Conservation (phyloP, 2,113 vertebrate species). For the Cisticola juncidis region DNA sequence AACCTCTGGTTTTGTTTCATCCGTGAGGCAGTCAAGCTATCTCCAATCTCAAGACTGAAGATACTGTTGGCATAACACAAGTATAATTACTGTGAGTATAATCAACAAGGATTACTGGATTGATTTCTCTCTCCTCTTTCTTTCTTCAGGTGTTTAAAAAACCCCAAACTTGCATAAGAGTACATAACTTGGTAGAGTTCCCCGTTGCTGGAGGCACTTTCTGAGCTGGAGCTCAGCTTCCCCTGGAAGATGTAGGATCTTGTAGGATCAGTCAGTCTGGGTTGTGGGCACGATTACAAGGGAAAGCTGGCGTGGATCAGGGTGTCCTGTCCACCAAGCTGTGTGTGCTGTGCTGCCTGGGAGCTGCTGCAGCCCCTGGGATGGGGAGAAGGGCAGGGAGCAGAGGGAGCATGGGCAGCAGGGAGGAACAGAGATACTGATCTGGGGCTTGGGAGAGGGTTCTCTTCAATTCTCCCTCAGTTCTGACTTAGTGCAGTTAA, state of each 20-base stretch:
- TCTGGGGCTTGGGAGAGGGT: not conserved
- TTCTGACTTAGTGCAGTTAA: not conserved
- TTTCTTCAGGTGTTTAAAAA: slow-evolving; percentile 33
- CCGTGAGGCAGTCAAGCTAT: not conserved
- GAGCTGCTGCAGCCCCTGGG: not conserved
- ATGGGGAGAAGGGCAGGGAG: not conserved
- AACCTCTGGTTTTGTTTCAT: not conserved
- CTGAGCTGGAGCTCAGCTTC: not conserved
- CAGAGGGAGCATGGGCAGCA: not conserved
- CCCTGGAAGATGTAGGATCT: not conserved
- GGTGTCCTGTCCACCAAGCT: not conserved
- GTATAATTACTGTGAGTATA: slow-evolving; percentile 22
- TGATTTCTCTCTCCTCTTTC: not conserved
- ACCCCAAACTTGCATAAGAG: slow-evolving; percentile 45
- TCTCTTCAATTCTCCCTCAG: not conserved
- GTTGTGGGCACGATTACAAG: not conserved
- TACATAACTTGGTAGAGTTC: slow-evolving; percentile 42
- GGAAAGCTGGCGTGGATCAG: not conserved
- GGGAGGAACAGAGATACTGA: not conserved
- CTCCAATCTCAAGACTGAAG: slow-evolving; percentile 6
- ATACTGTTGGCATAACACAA: slow-evolving; percentile 30
- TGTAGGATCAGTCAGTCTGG: not conserved
- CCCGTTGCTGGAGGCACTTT: slow-evolving; percentile 35
- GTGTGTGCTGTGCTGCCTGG: not conserved
- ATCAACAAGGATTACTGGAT: slow-evolving; percentile 32